Conservation (phyloP, 2,797 vertebrate species). For the Leptodactylus fallax region DNA sequence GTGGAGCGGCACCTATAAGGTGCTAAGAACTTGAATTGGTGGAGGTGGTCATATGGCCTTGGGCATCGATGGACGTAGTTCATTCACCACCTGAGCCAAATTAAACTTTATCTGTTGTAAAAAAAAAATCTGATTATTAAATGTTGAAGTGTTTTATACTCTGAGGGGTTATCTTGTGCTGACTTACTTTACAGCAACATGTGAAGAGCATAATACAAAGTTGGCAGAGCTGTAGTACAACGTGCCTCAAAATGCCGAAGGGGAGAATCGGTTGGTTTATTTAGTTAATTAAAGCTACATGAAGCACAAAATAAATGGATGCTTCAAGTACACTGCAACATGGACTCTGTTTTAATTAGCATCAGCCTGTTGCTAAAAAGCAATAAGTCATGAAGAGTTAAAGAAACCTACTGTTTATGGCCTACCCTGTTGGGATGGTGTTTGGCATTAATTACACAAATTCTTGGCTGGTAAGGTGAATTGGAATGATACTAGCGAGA, state of each 20-base stretch:
- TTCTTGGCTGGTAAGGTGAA: constrained; percentile 27
- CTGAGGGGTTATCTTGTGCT: not conserved
- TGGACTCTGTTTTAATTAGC: constrained; percentile 35
- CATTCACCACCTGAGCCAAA: not conserved
- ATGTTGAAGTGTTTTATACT: not conserved
- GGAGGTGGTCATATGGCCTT: not conserved
- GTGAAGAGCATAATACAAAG: not conserved
- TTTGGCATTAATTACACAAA: constrained; percentile 52
- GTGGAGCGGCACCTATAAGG: too few species aligned
- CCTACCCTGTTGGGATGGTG: constrained; percentile 18
- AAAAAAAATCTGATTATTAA: not conserved
- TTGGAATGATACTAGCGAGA: constrained; percentile 28
- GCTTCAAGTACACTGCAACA: constrained; percentile 11
- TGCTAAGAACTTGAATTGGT: too few species aligned
- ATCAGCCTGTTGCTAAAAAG: constrained; percentile 22
- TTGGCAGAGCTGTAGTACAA: not conserved
- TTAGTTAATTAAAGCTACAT: constrained; percentile 58
- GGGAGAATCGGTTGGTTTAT: constrained; percentile 43
- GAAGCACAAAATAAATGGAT: constrained; percentile 46
- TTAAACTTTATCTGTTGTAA: not conserved
- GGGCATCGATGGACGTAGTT: not conserved
- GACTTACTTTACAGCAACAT: not conserved
- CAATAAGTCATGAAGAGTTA: constrained; percentile 45
- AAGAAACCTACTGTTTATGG: constrained; percentile 34
- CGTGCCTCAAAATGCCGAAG: constrained; percentile 30